These are phyloP conservation scores for Prunella himalayana DNA, from an alignment of 2,113 vertebrate genomes.

Conservation along the genomic window DNA sequence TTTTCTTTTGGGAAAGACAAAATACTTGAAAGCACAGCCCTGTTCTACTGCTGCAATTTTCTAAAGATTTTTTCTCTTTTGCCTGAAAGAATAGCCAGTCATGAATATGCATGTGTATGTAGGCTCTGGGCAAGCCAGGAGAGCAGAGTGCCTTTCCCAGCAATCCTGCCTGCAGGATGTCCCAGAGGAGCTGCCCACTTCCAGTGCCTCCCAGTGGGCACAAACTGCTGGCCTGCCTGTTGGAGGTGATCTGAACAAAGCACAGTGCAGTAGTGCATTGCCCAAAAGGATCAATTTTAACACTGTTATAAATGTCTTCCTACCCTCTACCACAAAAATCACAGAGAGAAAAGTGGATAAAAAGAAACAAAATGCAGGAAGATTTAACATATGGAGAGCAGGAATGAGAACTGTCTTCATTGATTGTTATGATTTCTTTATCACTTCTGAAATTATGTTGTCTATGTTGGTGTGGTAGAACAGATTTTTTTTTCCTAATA, in stretches of 20 bases:
- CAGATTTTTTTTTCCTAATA: background rate
- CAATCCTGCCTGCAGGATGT: background rate
- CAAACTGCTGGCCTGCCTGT: background rate
- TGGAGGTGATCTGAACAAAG: background rate
- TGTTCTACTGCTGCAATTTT: conserved; percentile 25
- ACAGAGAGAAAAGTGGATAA: background rate
- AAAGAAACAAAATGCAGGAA: background rate
- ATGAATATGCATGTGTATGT: conserved; percentile 23
- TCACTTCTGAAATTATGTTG: background rate
- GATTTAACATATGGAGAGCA: background rate
- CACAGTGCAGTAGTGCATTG: background rate
- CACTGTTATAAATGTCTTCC: background rate
- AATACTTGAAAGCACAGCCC: conserved; percentile 31
- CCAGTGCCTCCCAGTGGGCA: background rate
- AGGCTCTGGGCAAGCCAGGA: background rate
- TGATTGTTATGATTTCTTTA: background rate
- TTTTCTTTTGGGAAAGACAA: conserved; percentile 53
- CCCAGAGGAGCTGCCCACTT: background rate
- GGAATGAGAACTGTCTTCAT: background rate
- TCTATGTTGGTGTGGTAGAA: background rate
- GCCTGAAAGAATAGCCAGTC: background rate
- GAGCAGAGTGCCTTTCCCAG: background rate
- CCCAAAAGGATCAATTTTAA: background rate
- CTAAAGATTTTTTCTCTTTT: conserved; percentile 45
- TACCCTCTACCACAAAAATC: background rate